A percentile compares a stretch with the other conserved stretches of the same genome.
phyloP scores from a whole-genome alignment of 2,888 invertebrate species.

The Acrobasis repandana region DNA sequence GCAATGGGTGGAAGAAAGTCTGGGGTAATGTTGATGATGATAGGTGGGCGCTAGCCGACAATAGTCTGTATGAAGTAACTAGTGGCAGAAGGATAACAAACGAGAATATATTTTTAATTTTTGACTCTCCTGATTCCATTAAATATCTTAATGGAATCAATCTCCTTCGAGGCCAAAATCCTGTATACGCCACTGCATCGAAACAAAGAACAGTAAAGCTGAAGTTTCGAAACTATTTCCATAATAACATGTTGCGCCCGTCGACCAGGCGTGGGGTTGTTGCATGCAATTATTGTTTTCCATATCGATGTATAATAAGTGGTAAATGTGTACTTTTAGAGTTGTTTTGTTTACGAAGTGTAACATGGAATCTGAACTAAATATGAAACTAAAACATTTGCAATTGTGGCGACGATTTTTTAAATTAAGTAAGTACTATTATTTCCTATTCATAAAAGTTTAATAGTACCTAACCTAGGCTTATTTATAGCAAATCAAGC shows the following conservation, averaged over 20 bases:
- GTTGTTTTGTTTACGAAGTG: background rate
- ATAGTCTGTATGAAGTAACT: too few relatives aligned
- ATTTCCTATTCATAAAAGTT: background rate
- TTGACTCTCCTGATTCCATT: too few relatives aligned
- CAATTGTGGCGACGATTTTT: background rate
- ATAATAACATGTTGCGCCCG: constrained; percentile 60
- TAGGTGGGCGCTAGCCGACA: too few relatives aligned
- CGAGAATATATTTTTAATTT: too few relatives aligned
- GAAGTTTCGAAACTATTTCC: constrained; percentile 65
- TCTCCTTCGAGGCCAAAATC: background rate
- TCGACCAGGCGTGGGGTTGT: constrained; percentile 36
- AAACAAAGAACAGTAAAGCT: constrained; percentile 63
- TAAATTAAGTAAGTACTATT: background rate
- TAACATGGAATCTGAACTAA: background rate
- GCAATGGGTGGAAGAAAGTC: too few relatives aligned
- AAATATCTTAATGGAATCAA: too few relatives aligned
- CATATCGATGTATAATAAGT: constrained; percentile 25
- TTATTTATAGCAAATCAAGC: too few relatives aligned
- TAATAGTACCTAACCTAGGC: too few relatives aligned
- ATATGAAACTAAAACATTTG: background rate
- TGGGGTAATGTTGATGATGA: too few relatives aligned
- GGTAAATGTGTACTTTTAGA: constrained; percentile 40
- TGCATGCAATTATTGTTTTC: constrained; percentile 65
- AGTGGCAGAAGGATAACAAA: too few relatives aligned
- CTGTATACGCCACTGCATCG: constrained; percentile 29